These are phyloP conservation scores for Struthidea cinerea DNA, from an alignment of 2,113 vertebrate species.

Conservation along the genomic window DNA sequence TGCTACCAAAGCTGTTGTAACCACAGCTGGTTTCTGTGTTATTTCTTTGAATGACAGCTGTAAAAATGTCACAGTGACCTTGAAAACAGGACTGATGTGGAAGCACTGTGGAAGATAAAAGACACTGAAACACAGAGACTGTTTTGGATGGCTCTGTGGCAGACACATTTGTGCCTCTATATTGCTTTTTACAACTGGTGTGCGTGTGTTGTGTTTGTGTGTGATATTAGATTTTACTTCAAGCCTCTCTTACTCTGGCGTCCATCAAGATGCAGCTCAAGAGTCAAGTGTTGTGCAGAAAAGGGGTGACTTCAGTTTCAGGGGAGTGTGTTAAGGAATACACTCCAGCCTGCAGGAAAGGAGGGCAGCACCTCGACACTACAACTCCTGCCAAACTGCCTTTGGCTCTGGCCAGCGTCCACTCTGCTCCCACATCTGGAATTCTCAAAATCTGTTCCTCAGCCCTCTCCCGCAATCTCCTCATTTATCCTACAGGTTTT, in stretches of 20 bases:
- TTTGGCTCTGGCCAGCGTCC: background rate
- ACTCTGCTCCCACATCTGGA: background rate
- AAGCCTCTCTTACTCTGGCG: background rate
- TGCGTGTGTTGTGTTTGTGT: background rate
- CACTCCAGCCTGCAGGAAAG: background rate
- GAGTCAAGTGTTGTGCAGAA: background rate
- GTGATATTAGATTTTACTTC: background rate
- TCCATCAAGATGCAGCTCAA: background rate
- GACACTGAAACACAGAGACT: background rate
- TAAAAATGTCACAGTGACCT: conserved; percentile 24
- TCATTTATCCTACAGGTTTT: background rate
- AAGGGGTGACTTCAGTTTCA: background rate
- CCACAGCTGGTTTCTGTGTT: background rate
- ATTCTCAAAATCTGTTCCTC: background rate
- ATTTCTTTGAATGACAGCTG: background rate
- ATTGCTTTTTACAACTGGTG: background rate
- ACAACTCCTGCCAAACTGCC: background rate
- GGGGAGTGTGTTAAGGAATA: background rate
- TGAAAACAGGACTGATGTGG: background rate
- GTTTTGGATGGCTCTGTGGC: background rate
- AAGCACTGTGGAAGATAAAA: background rate
- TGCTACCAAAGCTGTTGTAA: background rate
- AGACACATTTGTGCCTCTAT: background rate
- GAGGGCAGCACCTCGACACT: fast-evolving
- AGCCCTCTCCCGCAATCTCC: background rate